These are phyloP conservation scores for Acholoe squamosa DNA, from an alignment of 2,888 invertebrate genomes.

Conservation along the genomic window DNA sequence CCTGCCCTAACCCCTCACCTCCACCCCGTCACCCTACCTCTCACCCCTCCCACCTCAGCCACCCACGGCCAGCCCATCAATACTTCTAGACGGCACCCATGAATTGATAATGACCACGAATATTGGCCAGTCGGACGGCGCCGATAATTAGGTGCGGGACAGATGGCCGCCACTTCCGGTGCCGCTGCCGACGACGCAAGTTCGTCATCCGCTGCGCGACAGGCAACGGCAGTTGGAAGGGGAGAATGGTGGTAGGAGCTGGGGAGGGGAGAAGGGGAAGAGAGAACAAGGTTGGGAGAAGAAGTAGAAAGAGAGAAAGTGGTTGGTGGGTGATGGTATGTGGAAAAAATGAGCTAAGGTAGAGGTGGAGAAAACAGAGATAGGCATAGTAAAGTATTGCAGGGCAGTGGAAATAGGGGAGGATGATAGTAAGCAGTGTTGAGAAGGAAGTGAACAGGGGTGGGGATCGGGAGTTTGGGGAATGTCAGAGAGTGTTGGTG, in stretches of 20 bases:
- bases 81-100: slow-evolving; percentile 47
- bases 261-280: neutral
- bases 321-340: neutral
- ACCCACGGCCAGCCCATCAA: slow-evolving; percentile 28
- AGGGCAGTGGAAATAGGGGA: neutral
- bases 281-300: neutral
- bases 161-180: slow-evolving; percentile 58
- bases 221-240: neutral
- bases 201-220: slow-evolving; percentile 37
- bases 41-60: neutral
- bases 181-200: neutral
- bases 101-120: slow-evolving; percentile 52
- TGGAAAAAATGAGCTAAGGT: too few relatives aligned
- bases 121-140: slow-evolving; percentile 61
- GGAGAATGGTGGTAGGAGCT: neutral
- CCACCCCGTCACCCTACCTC: slow-evolving; percentile 6
- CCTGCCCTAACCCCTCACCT: slow-evolving; percentile 29
- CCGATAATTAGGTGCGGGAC: slow-evolving; percentile 61
- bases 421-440: neutral
- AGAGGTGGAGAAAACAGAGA: neutral
- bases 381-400: neutral
- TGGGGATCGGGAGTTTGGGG: neutral
- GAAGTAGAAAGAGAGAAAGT: neutral
- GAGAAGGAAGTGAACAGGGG: neutral
- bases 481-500: neutral